Conservation (phyloP, 2,888 invertebrate species). For the Ligdia adustata region DNA sequence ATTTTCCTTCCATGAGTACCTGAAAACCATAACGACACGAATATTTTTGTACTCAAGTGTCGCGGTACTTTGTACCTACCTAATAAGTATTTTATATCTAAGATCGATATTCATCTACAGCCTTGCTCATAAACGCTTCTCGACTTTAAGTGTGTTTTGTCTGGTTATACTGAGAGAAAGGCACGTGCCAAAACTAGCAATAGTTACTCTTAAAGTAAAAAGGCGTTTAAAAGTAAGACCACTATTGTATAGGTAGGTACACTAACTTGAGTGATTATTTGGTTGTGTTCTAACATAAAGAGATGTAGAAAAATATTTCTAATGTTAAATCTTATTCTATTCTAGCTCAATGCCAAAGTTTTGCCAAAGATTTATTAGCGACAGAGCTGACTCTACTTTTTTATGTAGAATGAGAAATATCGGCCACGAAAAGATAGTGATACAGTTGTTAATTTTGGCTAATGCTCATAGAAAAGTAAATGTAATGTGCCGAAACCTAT, state of each 20-base stretch:
- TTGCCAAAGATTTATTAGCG: constrained; percentile 55
- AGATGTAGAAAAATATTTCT: constrained; percentile 63
- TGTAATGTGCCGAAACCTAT: constrained; percentile 26
- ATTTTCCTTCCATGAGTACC: constrained; percentile 70
- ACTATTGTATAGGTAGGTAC: constrained; percentile 28
- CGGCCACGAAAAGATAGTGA: not conserved
- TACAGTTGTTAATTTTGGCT: constrained; percentile 46
- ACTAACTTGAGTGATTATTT: constrained; percentile 79
- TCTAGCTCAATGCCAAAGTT: constrained; percentile 60
- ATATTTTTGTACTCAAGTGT: constrained; percentile 42
- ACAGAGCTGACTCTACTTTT: constrained; percentile 25
- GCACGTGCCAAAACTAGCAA: too few species aligned
- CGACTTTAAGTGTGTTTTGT: too few species aligned
- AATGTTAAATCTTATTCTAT: constrained; percentile 44
- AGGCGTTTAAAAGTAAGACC: too few species aligned
- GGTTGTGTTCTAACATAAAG: constrained; percentile 78
- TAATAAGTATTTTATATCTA: constrained; percentile 17
- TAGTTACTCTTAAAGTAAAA: too few species aligned
- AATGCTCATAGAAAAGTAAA: constrained; percentile 36
- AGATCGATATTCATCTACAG: constrained; percentile 22
- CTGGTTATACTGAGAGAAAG: too few species aligned
- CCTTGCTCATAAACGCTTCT: too few species aligned
- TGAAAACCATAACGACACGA: constrained; percentile 55
- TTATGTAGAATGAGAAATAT: constrained; percentile 5
- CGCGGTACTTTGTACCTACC: constrained; percentile 33